These are phyloP conservation scores for Octonoba sinensis DNA, from an alignment of 2,888 invertebrate species.

Conservation along the genomic window DNA sequence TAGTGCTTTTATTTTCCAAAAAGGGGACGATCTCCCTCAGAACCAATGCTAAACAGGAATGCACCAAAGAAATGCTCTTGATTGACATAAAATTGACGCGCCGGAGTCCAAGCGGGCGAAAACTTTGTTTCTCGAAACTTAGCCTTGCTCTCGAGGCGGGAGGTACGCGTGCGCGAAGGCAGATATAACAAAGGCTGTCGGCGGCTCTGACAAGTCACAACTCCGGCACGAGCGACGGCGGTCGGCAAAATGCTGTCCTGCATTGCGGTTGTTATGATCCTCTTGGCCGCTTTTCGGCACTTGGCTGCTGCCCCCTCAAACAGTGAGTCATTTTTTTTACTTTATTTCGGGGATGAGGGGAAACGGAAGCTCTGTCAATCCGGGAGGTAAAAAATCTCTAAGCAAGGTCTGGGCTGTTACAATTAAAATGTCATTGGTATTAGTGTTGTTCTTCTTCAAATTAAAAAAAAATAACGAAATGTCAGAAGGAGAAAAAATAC, in stretches of 20 bases:
- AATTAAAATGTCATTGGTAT: no score
- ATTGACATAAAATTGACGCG: background rate
- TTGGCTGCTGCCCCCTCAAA: constrained; percentile 31
- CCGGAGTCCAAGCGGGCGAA: constrained; percentile 35
- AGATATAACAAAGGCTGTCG: constrained; percentile 34
- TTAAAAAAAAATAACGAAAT: no score
- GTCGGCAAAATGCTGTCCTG: constrained; percentile 56
- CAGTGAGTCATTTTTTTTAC: constrained; percentile 31
- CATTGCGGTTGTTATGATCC: constrained; percentile 41
- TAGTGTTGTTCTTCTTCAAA: no score
- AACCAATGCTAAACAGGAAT: no score
- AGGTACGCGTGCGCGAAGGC: constrained; percentile 45
- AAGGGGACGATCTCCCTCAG: no score
- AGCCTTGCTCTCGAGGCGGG: background rate
- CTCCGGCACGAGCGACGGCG: constrained; percentile 37
- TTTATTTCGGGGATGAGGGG: background rate
- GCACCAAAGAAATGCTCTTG: no score
- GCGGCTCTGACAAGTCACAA: constrained; percentile 29
- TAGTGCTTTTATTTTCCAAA: no score
- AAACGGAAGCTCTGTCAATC: background rate
- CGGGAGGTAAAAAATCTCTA: no score
- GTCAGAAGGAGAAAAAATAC: no score
- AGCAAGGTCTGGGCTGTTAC: no score
- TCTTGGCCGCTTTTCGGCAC: constrained; percentile 29
- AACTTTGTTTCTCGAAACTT: constrained; percentile 49